Evolutionary conservation across 92 coral and sea anemone species (phyloP), one percentile per base, ranked within the genome.

Genomic region (Montipora capitata): DNA sequence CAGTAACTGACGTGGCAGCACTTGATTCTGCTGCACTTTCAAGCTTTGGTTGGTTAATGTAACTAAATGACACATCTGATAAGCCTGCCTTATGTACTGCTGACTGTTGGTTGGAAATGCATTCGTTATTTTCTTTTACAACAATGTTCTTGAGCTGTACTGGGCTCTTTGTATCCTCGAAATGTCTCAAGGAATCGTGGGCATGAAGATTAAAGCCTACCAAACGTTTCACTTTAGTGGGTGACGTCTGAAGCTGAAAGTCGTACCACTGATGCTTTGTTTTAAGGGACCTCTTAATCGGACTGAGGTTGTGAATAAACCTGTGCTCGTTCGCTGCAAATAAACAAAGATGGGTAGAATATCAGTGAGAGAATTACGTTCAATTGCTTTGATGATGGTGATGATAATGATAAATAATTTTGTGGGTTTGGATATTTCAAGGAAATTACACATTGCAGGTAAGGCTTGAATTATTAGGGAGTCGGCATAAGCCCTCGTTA

Each of bases 211-310:
- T 84, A 63, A 73, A 84, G 57, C 88, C 88, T 58, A 49, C 81
- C 75, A 84, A 75, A 14, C 82, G 61, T 85, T 85, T 75, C 39
- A 76, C 83, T 76, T 85, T 85, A 63, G 89, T 85, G 49, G 89
- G 76, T 67, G 82, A 85, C 4, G 89, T 85, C 44, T 85, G 89
- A 45, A 75, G 82, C 59, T 76, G 89, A 54, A 85, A 76, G n/a
- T 76, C 76, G 62, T 75, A 84, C 88, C 88, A 84, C 75, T 84
- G 81, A 65, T 75, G 68, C 58, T 84, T 84, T 63, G 88, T 40
- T 7, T 74, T 84, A 78, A 59, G 48, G 56, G 48, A 79, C 68
- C 40, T 79, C 74, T 79, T 67, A 59, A 67, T 81, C 20, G 77
- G 77, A 44, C 64, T 67, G 45, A 81, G 76, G 77, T 68, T 81